A percentile compares a stretch with the other conserved stretches of the same genome.
Evolutionary conservation across 2,113 vertebrate genomes (phyloP).

Genomic region (Ptyas mucosa): DNA sequence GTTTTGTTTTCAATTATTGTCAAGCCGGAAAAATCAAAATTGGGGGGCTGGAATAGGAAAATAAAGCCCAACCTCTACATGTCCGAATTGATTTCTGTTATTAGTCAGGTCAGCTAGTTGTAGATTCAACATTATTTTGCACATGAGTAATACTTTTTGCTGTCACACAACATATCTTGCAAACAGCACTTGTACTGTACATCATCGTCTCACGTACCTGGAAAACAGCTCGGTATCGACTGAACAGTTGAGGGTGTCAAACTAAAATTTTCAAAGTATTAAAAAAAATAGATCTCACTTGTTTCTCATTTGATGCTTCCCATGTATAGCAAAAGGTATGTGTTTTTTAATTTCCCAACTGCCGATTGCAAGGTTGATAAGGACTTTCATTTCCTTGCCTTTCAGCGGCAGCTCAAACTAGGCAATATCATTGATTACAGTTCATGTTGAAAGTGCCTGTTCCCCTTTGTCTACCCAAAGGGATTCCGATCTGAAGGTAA

Average conservation of each 20-base stretch:
- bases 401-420: background rate
- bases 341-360: background rate
- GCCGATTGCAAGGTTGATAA: background rate
- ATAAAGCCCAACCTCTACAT: background rate
- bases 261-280: background rate
- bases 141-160: background rate
- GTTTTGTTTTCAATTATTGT: background rate
- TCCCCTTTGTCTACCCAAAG: background rate
- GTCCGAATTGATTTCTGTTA: background rate
- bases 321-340: background rate
- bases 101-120: background rate
- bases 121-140: background rate
- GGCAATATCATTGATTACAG: background rate
- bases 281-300: background rate
- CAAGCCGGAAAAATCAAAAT: background rate
- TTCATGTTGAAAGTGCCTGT: background rate
- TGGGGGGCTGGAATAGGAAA: background rate
- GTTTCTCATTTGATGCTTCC: background rate
- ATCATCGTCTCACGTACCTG: background rate
- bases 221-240: background rate
- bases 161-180: background rate
- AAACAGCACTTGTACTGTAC: background rate
- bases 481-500: background rate
- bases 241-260: background rate
- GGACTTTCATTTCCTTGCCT: background rate